phyloP scores from a whole-genome alignment of 2,113 vertebrate species.

The Sceloporus undulatus region DNA sequence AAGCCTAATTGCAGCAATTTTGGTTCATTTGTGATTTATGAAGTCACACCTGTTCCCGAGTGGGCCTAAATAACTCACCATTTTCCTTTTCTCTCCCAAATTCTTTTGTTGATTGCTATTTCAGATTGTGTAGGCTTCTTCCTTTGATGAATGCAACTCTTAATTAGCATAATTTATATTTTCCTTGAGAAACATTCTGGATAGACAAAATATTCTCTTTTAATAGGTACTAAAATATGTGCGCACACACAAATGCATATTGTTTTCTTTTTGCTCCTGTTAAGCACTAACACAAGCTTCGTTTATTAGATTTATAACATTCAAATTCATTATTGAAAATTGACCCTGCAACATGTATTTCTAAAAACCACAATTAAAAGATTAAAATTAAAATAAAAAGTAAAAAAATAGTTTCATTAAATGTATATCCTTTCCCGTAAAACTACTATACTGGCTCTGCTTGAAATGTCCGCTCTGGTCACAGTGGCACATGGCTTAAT shows the following conservation, averaged over 20 bases:
- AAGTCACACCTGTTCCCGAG: slow-evolving; percentile 77
- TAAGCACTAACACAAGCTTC: not conserved
- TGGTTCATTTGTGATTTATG: slow-evolving; percentile 61
- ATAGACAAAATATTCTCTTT: slow-evolving; percentile 18
- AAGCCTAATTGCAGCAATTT: slow-evolving; percentile 63
- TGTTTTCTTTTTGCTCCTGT: slow-evolving; percentile 23
- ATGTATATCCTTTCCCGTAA: no score
- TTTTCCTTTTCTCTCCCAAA: slow-evolving; percentile 60
- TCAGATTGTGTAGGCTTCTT: slow-evolving; percentile 56
- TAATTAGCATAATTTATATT: slow-evolving; percentile 42
- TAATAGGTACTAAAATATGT: not conserved
- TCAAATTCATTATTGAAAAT: slow-evolving; percentile 54
- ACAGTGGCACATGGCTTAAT: no score
- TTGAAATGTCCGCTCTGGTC: no score
- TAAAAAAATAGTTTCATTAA: no score
- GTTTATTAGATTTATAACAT: slow-evolving; percentile 32
- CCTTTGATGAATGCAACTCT: slow-evolving; percentile 55
- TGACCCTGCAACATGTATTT: slow-evolving; percentile 26
- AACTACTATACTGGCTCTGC: no score
- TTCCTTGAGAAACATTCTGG: slow-evolving; percentile 41
- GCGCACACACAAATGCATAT: not conserved
- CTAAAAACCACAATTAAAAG: slow-evolving; percentile 35
- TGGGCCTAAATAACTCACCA: slow-evolving; percentile 61
- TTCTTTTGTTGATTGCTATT: slow-evolving; percentile 63
- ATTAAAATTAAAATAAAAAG: slow-evolving; percentile 55